Evolutionary conservation across 2,888 invertebrate species (phyloP), one percentile per base, ranked within the genome.

Genomic region (Drosophila villosipedis): DNA sequence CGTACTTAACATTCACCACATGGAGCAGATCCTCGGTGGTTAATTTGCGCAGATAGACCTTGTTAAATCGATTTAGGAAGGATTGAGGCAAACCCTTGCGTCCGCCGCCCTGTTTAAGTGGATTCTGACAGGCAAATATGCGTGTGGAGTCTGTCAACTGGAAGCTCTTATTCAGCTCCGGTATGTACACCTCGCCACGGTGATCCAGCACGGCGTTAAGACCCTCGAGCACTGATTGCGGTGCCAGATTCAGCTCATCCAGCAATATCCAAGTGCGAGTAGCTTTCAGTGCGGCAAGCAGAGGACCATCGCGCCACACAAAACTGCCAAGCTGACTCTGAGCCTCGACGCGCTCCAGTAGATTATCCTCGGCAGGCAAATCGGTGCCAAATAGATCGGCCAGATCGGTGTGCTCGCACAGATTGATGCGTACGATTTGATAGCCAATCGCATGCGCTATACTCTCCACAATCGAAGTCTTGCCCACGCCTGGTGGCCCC

Each of bases 321-420:
- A 99, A 99, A 82, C 97, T 96, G 0, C 99, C 99, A 22, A 86
- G 54, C 28, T 77, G 75, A 16, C 67, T 68, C 7, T 65, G 80
- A 0, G 80, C 66, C 61, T 82, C 78, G 9, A 81, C 78, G 12
- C 82, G 70, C 16, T 82, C 83, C 3, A 91, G 73, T 9, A 90
- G 74, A 7, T 96, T 97, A 66, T 97, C 97, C 94, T 99, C 98
- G 0, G 98, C 95, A 0, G 99, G 99, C 55, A 99, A 94, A 94
- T 99, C 99, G 4, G 99, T 97, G 31, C 99, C 99, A 93, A 99
- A 99, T 52, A 99, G 94, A 94, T 99, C 99, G 16, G 98, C 97
- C 62, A 99, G 96, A 93, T 99, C 99, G 95, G 99, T 99, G 94
- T 99, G 99, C 91, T 99, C 99, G 59, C 99, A 99, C 57, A 99